phyloP scores from a whole-genome alignment of 1,140 invertebrate genomes.

The Geopemphigus sp. region DNA sequence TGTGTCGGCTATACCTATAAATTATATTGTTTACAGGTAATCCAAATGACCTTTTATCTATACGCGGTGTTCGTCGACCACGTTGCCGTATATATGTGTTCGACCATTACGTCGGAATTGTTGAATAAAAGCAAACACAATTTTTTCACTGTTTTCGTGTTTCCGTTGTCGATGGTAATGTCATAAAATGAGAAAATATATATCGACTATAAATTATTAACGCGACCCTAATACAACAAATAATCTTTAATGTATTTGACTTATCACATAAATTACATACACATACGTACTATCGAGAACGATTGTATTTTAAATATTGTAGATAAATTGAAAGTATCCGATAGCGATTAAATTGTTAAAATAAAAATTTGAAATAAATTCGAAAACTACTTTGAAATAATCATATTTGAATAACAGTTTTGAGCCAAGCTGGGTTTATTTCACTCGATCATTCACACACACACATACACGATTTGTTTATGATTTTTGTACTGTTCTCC shows the following conservation, averaged over 20 bases:
- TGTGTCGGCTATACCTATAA: background rate
- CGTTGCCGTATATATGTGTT: background rate
- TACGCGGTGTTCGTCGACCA: conserved; percentile 24
- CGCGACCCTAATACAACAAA: background rate
- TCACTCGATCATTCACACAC: no score
- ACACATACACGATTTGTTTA: no score
- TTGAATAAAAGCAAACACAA: conserved; percentile 3
- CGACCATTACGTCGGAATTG: background rate
- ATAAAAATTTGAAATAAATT: no score
- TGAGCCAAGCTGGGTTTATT: no score
- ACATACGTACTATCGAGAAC: no score
- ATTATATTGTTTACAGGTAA: conserved; percentile 27
- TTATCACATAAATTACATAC: background rate
- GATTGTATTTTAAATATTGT: no score
- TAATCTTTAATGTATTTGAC: background rate
- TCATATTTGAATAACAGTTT: no score
- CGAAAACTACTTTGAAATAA: no score
- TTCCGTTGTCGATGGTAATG: conserved; percentile 35
- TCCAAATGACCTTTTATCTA: background rate
- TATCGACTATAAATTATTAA: background rate
- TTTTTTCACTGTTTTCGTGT: conserved; percentile 16
- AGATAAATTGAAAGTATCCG: no score
- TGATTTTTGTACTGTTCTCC: no score
- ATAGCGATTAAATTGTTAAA: no score
- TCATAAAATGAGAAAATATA: background rate